Evolutionary conservation across 2,888 invertebrate genomes (phyloP).

Genomic region (Mechanitis mazaeus): DNA sequence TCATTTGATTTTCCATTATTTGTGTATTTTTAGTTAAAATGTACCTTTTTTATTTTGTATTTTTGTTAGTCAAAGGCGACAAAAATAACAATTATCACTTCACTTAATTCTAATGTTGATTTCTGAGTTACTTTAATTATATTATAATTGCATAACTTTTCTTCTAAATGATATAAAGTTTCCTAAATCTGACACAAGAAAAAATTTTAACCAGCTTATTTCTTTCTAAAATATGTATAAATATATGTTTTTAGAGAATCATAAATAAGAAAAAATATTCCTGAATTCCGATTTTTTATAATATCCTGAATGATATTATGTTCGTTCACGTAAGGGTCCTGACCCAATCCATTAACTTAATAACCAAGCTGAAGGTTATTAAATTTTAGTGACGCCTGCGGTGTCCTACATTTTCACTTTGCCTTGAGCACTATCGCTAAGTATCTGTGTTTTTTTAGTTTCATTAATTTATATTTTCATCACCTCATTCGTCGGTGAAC

Average conservation of each 20-base stretch:
- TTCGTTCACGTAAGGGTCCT: slow-evolving; percentile 7
- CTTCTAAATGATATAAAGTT: too few relatives aligned
- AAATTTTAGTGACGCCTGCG: slow-evolving; percentile 40
- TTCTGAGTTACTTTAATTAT: too few relatives aligned
- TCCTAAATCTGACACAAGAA: too few relatives aligned
- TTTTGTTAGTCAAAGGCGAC: too few relatives aligned
- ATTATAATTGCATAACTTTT: too few relatives aligned
- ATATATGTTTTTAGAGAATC: too few relatives aligned
- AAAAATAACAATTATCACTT: too few relatives aligned
- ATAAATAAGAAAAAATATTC: neutral
- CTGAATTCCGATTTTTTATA: too few relatives aligned
- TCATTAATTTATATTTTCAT: slow-evolving; percentile 8
- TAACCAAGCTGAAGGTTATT: slow-evolving; percentile 39
- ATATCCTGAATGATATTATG: neutral
- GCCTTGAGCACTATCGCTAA: slow-evolving; percentile 13
- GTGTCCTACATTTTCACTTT: slow-evolving; percentile 22
- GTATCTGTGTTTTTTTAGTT: slow-evolving; percentile 6
- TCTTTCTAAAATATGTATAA: too few relatives aligned
- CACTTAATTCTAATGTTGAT: too few relatives aligned
- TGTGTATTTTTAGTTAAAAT: neutral
- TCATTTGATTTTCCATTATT: neutral
- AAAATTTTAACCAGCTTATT: too few relatives aligned
- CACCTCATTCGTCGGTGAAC: neutral
- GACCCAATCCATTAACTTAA: slow-evolving; percentile 11
- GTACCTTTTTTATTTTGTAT: too few relatives aligned